phyloP scores from a whole-genome alignment of 2,888 invertebrate genomes.

The Drosophila acutilabella region DNA sequence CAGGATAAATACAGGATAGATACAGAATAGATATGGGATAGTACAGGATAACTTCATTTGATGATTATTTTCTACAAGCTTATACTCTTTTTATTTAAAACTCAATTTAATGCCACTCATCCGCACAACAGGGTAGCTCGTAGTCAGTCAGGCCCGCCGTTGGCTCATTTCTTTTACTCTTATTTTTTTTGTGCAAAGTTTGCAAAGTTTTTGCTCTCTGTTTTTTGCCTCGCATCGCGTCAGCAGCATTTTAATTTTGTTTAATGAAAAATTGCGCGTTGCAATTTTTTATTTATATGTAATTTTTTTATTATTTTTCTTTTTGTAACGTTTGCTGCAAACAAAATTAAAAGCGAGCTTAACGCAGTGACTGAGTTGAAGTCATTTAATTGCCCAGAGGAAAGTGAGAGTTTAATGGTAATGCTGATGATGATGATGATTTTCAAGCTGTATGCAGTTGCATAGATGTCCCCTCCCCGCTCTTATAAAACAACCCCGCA shows the following conservation, averaged over 20 bases:
- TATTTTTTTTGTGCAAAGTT: constrained; percentile 40
- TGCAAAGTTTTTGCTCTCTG: constrained; percentile 31
- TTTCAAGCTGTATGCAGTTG: constrained; percentile 4
- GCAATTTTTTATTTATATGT: neutral
- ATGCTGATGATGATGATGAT: constrained; percentile 14
- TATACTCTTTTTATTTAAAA: no score
- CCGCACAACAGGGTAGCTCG: neutral
- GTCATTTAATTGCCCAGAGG: constrained; percentile 54
- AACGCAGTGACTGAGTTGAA: constrained; percentile 29
- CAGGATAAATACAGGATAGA: no score
- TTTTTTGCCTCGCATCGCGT: constrained; percentile 47
- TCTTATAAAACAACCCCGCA: neutral
- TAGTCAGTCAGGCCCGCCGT: neutral
- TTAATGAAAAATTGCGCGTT: constrained; percentile 74
- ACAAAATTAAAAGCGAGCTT: constrained; percentile 53
- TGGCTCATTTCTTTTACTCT: constrained; percentile 1
- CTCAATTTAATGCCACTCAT: no score
- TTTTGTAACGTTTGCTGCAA: constrained; percentile 33
- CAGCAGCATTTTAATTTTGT: constrained; percentile 78
- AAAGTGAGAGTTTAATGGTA: constrained; percentile 55
- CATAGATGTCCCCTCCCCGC: constrained; percentile 21
- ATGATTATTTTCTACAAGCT: no score
- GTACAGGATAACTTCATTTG: no score
- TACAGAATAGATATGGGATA: no score
- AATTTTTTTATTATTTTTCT: constrained; percentile 6